Evolutionary conservation across 2,113 vertebrate species (phyloP), one percentile per base, ranked within the genome.

Genomic region (Macquaria australasica): DNA sequence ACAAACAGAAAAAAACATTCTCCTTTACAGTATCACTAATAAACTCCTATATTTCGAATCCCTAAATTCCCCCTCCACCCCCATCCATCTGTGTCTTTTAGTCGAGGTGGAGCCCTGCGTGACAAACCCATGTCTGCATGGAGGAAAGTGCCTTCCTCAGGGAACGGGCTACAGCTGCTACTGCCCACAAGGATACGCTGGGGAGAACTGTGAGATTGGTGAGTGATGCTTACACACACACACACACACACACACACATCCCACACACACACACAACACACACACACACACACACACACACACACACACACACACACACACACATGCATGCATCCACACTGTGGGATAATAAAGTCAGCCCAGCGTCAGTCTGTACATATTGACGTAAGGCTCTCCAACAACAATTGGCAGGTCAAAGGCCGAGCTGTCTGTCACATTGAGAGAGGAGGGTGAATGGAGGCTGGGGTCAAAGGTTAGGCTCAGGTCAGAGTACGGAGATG

Each of bases 151-250:
- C 84, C 94, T 93, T 0, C 95, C 97, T 84, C 96, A 96, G 28
- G 96, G 96, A 60, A 94, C 96, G 5, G 78, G 96, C 79, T 98
- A 97, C 6, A 95, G 97, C 95, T 99, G 98, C 92, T 95, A 95
- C 94, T 99, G 98, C 73, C 95, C 94, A 62, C 96, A 95, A 81
- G 98, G 98, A 12, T 99, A 96, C 87, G 91, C 96, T 0, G 98
- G 98, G 51, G 97, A 98, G 92, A 99, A 98, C 96, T 99, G 98
- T 39, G 97, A 99, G 95, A 98, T 99, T 3, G 98, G 98, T 98
- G 94, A 96, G 97, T 90, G 67, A 85, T 34, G 64, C 63, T 69
- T 37, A 66, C 58, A 58, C 75, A 43, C 37, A 55, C 72, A 79
- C 64, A 41, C 63, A 21, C 48, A 11, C 28, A 50, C 51, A 25